Conservation (phyloP, 2,113 vertebrate genomes). For the Dicerorhinus sumatrensis region DNA sequence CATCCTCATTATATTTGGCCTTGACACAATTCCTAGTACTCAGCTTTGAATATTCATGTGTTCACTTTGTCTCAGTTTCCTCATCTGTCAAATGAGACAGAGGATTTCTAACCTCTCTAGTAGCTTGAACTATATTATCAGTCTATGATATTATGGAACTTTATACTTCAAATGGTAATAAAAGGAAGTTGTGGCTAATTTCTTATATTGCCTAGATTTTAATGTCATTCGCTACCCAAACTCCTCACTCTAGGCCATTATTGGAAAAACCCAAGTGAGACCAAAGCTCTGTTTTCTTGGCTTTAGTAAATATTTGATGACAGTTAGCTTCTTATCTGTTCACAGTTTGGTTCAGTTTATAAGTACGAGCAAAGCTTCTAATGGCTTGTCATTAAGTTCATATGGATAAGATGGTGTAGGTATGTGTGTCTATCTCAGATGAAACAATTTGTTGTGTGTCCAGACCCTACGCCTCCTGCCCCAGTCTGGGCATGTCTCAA, state of each 20-base stretch:
- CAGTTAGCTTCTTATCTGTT: background rate
- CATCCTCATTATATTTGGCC: background rate
- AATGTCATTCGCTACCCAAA: background rate
- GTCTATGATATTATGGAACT: background rate
- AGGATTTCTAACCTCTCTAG: background rate
- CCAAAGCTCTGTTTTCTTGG: background rate
- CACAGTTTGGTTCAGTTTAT: background rate
- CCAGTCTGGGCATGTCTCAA: background rate
- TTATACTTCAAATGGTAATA: background rate
- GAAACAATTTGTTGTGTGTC: background rate
- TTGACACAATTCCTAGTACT: background rate
- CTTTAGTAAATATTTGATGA: conserved; percentile 14
- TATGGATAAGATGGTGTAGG: background rate
- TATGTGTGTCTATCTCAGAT: background rate
- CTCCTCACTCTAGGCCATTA: background rate
- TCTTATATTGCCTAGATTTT: background rate
- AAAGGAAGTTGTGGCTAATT: background rate
- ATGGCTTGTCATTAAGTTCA: conserved; percentile 3
- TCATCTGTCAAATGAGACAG: background rate
- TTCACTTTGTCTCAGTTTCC: background rate
- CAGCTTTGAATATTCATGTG: background rate
- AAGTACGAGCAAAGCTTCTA: background rate
- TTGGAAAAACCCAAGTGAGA: background rate
- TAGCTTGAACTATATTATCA: background rate
- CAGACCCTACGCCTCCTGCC: rapidly evolving